Percentiles rank a stretch among this genome's conserved stretches.
These are phyloP conservation scores for Incurvaria masculella DNA, from an alignment of 2,888 invertebrate genomes.

Conservation along the genomic window DNA sequence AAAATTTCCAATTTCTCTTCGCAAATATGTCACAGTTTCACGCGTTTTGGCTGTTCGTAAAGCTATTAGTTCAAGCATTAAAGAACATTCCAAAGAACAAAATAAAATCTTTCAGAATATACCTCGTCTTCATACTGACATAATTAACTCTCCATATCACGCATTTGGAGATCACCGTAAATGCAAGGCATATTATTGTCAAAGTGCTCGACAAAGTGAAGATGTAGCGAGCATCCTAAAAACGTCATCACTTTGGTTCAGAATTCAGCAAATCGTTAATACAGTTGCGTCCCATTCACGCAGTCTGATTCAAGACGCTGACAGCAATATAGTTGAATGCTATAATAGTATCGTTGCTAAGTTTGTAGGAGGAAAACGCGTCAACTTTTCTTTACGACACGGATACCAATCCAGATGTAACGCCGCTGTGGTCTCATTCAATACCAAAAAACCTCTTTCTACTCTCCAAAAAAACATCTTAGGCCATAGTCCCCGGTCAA, in stretches of 20 bases:
- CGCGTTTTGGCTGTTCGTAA: background rate
- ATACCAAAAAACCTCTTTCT: conserved; percentile 8
- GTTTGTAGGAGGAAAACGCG: conserved; percentile 21
- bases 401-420: conserved; percentile 20
- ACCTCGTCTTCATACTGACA: background rate
- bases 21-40: background rate
- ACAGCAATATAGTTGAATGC: conserved; percentile 19
- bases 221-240: background rate
- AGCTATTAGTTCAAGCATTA: background rate
- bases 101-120: background rate
- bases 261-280: background rate
- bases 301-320: conserved; percentile 14
- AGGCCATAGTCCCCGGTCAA: background rate
- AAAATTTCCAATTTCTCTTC: background rate
- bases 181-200: conserved; percentile 4
- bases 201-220: background rate
- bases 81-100: background rate
- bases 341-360: conserved; percentile 20
- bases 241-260: background rate
- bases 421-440: conserved; percentile 20
- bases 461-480: conserved; percentile 1
- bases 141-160: background rate
- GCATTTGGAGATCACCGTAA: conserved; percentile 6
- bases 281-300: background rate
- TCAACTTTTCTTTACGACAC: conserved; percentile 19